phyloP scores from a whole-genome alignment of 2,797 vertebrate species.

The Danio jaintianensis region DNA sequence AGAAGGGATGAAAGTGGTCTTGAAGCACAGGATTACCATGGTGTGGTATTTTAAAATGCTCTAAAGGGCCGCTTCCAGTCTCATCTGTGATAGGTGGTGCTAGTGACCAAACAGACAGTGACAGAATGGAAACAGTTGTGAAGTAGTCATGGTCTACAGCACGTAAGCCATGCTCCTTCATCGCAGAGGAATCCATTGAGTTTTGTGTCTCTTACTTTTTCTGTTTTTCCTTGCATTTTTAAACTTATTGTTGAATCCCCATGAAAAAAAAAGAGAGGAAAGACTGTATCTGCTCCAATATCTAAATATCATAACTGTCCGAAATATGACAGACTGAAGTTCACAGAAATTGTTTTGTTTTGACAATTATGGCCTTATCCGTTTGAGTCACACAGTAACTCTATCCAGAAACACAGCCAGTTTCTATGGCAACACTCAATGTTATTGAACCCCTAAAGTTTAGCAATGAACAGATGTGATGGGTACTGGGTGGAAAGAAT shows the following conservation, averaged over 20 bases:
- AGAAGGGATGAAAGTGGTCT: slow-evolving; percentile 59
- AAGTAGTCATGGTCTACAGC: slow-evolving; percentile 43
- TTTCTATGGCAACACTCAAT: slow-evolving; percentile 42
- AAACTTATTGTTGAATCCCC: slow-evolving; percentile 26
- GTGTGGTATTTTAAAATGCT: slow-evolving; percentile 41
- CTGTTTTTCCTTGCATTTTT: slow-evolving; percentile 35
- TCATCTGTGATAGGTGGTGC: slow-evolving; percentile 51
- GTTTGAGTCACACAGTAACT: slow-evolving; percentile 40
- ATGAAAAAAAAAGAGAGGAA: slow-evolving; percentile 13
- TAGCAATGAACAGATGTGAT: slow-evolving; percentile 36
- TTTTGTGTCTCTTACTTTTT: slow-evolving; percentile 32
- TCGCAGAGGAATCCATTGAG: slow-evolving; percentile 50
- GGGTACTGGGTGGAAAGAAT: not conserved
- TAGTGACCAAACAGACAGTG: slow-evolving; percentile 60
- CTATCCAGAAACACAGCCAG: slow-evolving; percentile 24
- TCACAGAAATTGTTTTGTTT: slow-evolving; percentile 26
- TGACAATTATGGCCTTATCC: slow-evolving; percentile 42
- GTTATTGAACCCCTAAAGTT: slow-evolving; percentile 24
- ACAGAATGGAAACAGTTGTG: slow-evolving; percentile 39
- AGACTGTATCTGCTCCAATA: not conserved
- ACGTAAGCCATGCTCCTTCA: slow-evolving; percentile 46
- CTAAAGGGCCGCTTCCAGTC: slow-evolving; percentile 40
- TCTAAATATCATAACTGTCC: slow-evolving; percentile 10
- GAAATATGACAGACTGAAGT: slow-evolving; percentile 22
- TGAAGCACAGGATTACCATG: slow-evolving; percentile 38